These are phyloP conservation scores for Tautogolabrus adspersus DNA, from an alignment of 2,113 vertebrate species.

Conservation along the genomic window DNA sequence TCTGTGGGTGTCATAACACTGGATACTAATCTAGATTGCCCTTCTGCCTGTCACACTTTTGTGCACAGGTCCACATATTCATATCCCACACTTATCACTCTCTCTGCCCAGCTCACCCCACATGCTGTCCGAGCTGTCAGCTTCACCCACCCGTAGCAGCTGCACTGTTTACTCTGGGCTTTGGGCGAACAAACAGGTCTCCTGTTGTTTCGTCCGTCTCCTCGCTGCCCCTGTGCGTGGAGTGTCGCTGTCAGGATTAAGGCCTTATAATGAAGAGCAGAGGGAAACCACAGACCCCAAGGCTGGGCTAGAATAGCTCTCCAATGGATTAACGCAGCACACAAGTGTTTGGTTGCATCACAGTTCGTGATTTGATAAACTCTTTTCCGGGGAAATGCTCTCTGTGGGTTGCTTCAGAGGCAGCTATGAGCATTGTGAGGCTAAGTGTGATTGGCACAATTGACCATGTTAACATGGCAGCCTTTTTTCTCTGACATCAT, in stretches of 20 bases:
- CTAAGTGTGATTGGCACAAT: conserved; percentile 31
- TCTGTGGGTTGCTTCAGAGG: conserved; percentile 18
- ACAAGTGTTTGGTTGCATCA: conserved; percentile 59
- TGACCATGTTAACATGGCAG: background rate
- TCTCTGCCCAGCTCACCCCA: conserved; percentile 14
- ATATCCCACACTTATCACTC: conserved; percentile 13
- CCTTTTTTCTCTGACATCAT: background rate
- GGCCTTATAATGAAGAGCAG: conserved; percentile 72
- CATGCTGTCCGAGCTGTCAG: conserved; percentile 50
- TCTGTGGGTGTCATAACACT: conserved; percentile 11
- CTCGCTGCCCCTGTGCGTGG: conserved; percentile 34
- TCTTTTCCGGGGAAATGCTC: conserved; percentile 49
- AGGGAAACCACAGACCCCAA: conserved; percentile 51
- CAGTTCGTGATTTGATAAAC: conserved; percentile 49
- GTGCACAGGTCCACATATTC: conserved; percentile 5
- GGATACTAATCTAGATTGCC: conserved; percentile 39
- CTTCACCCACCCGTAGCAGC: conserved; percentile 53
- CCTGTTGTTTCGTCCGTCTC: conserved; percentile 38
- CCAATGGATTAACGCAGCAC: conserved; percentile 66
- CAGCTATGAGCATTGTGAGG: conserved; percentile 21
- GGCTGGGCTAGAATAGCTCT: conserved; percentile 45
- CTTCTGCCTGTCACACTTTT: conserved; percentile 24
- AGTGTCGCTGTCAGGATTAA: conserved; percentile 72
- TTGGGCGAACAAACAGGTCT: conserved; percentile 59
- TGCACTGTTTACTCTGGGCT: conserved; percentile 63